Conservation (phyloP, 1,140 invertebrate species). For the Orussus abietinus region DNA sequence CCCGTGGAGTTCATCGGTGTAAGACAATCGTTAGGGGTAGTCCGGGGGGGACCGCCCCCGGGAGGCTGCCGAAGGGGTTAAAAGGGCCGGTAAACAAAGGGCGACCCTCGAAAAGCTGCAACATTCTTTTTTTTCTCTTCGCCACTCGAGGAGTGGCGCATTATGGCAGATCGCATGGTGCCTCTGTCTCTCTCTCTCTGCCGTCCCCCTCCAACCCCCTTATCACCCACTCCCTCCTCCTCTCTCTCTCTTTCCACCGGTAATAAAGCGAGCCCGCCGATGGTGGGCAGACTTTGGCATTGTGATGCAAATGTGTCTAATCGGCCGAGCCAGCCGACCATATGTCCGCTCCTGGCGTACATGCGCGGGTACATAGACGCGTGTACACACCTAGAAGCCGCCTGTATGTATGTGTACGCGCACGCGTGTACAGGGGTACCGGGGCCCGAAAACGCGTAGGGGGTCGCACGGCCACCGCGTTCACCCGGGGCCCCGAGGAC, state of each 20-base stretch:
- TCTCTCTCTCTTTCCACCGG: slow-evolving; percentile 18
- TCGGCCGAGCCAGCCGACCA: slow-evolving; percentile 51
- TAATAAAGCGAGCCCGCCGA: slow-evolving; percentile 39
- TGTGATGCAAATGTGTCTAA: slow-evolving; percentile 55
- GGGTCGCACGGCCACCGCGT: too few relatives aligned
- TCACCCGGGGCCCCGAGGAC: too few relatives aligned
- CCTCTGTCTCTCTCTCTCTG: too few relatives aligned
- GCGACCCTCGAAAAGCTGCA: slow-evolving; percentile 37
- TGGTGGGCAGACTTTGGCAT: slow-evolving; percentile 44
- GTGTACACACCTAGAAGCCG: too few relatives aligned
- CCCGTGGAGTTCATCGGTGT: slow-evolving; percentile 29
- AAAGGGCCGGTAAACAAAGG: slow-evolving; percentile 25
- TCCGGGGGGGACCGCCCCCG: slow-evolving; percentile 24
- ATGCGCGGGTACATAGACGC: too few relatives aligned
- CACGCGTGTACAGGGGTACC: not conserved
- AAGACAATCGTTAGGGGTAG: slow-evolving; percentile 27
- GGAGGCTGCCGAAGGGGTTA: slow-evolving; percentile 23
- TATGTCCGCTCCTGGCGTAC: slow-evolving; percentile 51
- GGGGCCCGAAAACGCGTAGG: too few relatives aligned
- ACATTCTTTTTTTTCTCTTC: slow-evolving; percentile 27
- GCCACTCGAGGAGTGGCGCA: too few relatives aligned
- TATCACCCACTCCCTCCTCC: too few relatives aligned
- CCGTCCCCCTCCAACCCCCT: too few relatives aligned
- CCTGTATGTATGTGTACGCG: not conserved
- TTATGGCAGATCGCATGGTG: too few relatives aligned